phyloP scores from a whole-genome alignment of 2,113 vertebrate species.

The Falcunculus frontatus region DNA sequence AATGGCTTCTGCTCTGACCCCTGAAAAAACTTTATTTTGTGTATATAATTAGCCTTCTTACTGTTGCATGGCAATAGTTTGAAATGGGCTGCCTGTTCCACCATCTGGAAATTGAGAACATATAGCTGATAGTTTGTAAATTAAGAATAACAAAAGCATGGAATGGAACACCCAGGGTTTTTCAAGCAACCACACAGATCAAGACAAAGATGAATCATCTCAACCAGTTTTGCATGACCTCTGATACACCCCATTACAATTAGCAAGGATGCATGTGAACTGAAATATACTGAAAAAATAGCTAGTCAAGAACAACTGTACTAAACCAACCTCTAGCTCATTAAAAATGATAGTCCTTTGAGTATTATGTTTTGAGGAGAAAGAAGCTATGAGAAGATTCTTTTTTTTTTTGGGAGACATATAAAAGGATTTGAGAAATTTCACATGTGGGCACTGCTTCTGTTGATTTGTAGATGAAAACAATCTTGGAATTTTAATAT shows the following conservation, averaged over 20 bases:
- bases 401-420: fast-evolving
- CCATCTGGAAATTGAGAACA: background rate
- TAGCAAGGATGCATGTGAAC: background rate
- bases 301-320: background rate
- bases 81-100: background rate
- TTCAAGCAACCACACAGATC: background rate
- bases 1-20: background rate
- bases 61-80: background rate
- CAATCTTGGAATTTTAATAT: background rate
- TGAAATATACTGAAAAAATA: background rate
- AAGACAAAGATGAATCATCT: background rate
- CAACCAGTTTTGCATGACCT: background rate
- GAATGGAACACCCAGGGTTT: background rate
- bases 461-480: background rate
- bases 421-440: background rate
- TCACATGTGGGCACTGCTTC: fast-evolving
- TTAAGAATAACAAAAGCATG: background rate
- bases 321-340: background rate
- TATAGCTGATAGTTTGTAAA: background rate
- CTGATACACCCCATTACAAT: background rate
- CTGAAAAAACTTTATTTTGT: background rate
- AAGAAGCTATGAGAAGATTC: background rate
- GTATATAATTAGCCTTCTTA: background rate
- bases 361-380: background rate
- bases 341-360: background rate